These are phyloP conservation scores for Cryptocephalus moraei DNA, from an alignment of 2,888 invertebrate species.

Conservation along the genomic window DNA sequence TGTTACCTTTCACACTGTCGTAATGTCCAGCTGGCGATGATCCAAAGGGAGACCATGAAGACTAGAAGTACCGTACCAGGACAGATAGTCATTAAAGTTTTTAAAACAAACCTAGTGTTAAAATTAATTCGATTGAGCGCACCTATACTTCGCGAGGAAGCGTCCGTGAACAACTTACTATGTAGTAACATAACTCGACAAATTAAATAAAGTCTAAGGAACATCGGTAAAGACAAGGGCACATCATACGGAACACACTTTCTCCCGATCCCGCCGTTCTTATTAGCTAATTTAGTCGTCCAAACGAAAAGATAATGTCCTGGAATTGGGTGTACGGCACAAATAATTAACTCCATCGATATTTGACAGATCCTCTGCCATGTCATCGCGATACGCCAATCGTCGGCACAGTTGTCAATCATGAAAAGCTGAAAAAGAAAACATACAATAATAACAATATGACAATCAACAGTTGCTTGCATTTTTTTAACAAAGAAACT, in stretches of 20 bases:
- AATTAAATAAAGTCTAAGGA: conserved; percentile 97
- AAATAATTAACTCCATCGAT: conserved; percentile 83
- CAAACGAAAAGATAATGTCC: conserved; percentile 93
- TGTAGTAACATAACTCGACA: conserved; percentile 99
- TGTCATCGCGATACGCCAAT: conserved; percentile 99
- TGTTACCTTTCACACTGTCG: conserved; percentile 95
- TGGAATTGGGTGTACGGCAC: conserved; percentile 96
- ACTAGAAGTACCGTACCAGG: conserved; percentile 95
- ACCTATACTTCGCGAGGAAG: conserved; percentile 95
- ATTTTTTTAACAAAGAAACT: neutral
- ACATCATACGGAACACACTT: conserved; percentile 88
- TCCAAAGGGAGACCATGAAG: conserved; percentile 99
- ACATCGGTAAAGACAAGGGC: conserved; percentile 97
- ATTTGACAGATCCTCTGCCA: conserved; percentile 94
- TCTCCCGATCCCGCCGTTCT: conserved; percentile 50
- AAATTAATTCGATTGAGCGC: conserved; percentile 98
- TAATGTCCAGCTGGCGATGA: conserved; percentile 98
- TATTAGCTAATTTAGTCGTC: conserved; percentile 91
- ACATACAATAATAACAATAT: neutral
- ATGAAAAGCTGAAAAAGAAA: conserved; percentile 81
- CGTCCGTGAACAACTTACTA: conserved; percentile 99
- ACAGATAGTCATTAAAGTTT: conserved; percentile 99
- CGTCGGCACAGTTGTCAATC: conserved; percentile 99
- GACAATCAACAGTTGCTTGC: neutral
- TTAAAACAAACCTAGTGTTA: conserved; percentile 83